phyloP scores from a whole-genome alignment of 2,888 invertebrate species.

The Nemotelus nigrinus region DNA sequence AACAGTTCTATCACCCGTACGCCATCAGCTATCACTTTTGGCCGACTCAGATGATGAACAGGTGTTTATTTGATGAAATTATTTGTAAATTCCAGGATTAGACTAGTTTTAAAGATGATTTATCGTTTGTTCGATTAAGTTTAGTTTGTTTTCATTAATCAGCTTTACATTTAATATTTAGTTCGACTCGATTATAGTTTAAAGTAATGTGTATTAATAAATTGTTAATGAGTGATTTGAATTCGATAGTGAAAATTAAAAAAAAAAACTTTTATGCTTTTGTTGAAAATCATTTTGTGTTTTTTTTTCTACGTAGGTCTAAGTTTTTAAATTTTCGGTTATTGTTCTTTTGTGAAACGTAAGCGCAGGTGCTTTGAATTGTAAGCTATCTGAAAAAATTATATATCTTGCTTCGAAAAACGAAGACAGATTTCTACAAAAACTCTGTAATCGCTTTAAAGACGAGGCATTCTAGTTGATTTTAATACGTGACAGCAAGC shows the following conservation, averaged over 20 bases:
- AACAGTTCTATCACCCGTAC: constrained; percentile 46
- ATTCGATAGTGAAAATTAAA: constrained; percentile 1
- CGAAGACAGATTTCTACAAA: no score
- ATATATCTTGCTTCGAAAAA: no score
- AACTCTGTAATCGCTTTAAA: no score
- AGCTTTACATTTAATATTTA: constrained; percentile 18
- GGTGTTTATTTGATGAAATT: constrained; percentile 68
- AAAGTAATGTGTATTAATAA: constrained; percentile 5
- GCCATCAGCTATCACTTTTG: constrained; percentile 50
- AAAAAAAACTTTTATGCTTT: constrained; percentile 26
- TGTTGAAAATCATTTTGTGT: constrained; percentile 24
- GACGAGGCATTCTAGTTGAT: no score
- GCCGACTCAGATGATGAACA: constrained; percentile 70
- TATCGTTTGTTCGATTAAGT: background rate
- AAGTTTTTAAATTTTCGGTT: no score
- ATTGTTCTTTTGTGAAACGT: no score
- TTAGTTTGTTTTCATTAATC: background rate
- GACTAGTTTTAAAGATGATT: background rate
- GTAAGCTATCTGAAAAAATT: background rate
- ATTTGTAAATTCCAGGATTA: background rate
- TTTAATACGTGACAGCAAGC: no score
- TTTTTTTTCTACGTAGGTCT: background rate
- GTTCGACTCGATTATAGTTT: background rate
- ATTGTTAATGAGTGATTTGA: constrained; percentile 32
- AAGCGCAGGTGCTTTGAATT: background rate